These are phyloP conservation scores for Eupithecia exiguata DNA, from an alignment of 2,888 invertebrate genomes.

Conservation along the genomic window DNA sequence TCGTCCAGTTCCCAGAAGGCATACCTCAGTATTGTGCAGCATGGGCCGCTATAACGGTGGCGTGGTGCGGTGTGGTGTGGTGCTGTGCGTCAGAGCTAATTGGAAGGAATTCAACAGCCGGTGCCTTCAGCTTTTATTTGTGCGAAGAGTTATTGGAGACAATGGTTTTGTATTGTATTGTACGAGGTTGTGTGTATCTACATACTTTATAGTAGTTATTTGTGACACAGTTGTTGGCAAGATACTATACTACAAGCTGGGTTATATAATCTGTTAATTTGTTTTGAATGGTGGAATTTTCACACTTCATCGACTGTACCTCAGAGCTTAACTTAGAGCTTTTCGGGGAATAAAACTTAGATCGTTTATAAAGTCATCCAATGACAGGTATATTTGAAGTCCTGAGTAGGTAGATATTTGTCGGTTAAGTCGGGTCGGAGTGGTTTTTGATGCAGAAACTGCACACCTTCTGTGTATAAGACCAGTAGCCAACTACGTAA, in stretches of 20 bases:
- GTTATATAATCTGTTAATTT: not conserved
- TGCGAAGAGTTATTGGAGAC: slow-evolving; percentile 9
- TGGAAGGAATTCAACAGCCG: slow-evolving; percentile 6
- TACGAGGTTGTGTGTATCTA: not conserved
- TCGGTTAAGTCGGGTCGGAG: not conserved
- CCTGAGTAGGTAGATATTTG: too few species aligned
- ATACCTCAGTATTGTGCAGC: not conserved
- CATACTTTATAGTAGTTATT: not conserved
- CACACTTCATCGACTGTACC: not conserved
- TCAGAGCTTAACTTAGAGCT: not conserved
- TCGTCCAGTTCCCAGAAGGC: not conserved
- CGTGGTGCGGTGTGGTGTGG: not conserved
- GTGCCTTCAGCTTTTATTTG: not conserved
- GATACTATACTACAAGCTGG: not conserved
- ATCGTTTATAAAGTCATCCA: not conserved
- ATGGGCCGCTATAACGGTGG: not conserved
- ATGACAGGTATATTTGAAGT: too few species aligned
- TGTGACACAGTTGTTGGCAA: not conserved
- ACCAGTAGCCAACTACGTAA: too few species aligned
- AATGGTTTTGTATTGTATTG: not conserved
- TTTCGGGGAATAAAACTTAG: not conserved
- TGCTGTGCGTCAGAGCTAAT: not conserved
- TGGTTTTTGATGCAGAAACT: too few species aligned
- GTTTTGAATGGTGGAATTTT: not conserved
- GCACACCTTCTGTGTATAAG: too few species aligned